Conservation (phyloP, 2,797 vertebrate genomes). For the Brachyrhaphis roseni region DNA sequence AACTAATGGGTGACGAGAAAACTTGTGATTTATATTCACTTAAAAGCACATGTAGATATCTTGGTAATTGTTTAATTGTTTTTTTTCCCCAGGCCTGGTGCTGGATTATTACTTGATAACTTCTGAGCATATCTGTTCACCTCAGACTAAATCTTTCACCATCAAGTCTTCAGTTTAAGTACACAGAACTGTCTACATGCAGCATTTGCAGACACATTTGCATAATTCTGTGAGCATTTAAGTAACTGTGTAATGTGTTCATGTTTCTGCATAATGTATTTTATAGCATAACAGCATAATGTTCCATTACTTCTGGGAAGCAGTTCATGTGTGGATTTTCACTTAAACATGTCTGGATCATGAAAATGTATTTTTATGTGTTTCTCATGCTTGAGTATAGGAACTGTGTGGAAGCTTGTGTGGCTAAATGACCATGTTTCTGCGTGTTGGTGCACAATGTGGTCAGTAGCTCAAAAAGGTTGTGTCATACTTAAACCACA, state of each 20-base stretch:
- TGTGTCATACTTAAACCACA: neutral
- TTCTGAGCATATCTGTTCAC: neutral
- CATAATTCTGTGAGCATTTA: slow-evolving; percentile 28
- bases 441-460: slow-evolving; percentile 39
- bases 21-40: neutral
- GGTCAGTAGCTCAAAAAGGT: neutral
- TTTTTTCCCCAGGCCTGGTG: neutral
- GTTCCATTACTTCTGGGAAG: neutral
- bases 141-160: neutral
- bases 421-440: slow-evolving; percentile 20
- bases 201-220: slow-evolving; percentile 11
- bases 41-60: neutral
- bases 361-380: neutral
- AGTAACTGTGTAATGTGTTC: slow-evolving; percentile 35
- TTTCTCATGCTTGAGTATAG: neutral
- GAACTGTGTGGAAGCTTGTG: slow-evolving; percentile 12
- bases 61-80: neutral
- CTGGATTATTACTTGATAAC: neutral
- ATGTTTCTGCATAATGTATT: slow-evolving; percentile 54
- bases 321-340: slow-evolving; percentile 5
- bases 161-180: neutral
- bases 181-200: slow-evolving; percentile 1
- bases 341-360: slow-evolving; percentile 2
- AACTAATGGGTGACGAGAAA: neutral
- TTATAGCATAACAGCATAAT: slow-evolving; percentile 4